A percentile compares a stretch with the other conserved stretches of the same genome.
Evolutionary conservation across 2,888 invertebrate species (phyloP).

Genomic region (Synergus japonicus): DNA sequence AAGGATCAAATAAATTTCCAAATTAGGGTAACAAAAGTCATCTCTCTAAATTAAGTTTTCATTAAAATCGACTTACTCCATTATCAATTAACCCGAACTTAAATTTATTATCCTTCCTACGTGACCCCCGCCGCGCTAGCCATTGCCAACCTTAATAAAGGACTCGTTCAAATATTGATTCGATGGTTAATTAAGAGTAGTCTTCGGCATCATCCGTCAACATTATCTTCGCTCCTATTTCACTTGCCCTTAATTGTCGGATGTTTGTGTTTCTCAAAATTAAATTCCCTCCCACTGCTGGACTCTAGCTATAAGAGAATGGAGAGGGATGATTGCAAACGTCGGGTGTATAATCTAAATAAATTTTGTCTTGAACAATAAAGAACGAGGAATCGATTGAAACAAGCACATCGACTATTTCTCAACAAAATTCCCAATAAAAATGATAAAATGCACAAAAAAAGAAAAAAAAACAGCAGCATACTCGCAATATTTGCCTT

Average conservation of each 20-base stretch:
- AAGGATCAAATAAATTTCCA: not conserved
- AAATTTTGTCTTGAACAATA: constrained; percentile 10
- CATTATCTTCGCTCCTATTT: constrained; percentile 61
- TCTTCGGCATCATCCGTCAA: constrained; percentile 62
- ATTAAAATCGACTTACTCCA: constrained; percentile 11
- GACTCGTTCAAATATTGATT: constrained; percentile 69
- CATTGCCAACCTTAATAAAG: constrained; percentile 65
- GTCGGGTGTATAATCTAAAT: constrained; percentile 19
- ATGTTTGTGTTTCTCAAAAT: constrained; percentile 72
- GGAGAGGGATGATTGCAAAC: constrained; percentile 9
- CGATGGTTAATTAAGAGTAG: constrained; percentile 67
- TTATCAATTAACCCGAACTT: constrained; percentile 13
- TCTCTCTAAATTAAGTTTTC: constrained; percentile 15
- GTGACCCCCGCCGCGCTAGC: constrained; percentile 51
- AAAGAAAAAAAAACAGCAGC: not conserved
- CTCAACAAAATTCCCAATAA: no score
- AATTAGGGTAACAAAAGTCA: not conserved
- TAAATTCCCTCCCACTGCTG: constrained; percentile 59
- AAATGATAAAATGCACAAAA: not conserved
- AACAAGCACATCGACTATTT: no score
- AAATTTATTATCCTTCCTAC: constrained; percentile 13
- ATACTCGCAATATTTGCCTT: not conserved
- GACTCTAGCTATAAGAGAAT: not conserved
- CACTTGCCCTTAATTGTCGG: constrained; percentile 66
- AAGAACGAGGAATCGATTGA: not conserved